Conservation (phyloP, 2,888 invertebrate genomes). For the Pristionchus japonicus region DNA sequence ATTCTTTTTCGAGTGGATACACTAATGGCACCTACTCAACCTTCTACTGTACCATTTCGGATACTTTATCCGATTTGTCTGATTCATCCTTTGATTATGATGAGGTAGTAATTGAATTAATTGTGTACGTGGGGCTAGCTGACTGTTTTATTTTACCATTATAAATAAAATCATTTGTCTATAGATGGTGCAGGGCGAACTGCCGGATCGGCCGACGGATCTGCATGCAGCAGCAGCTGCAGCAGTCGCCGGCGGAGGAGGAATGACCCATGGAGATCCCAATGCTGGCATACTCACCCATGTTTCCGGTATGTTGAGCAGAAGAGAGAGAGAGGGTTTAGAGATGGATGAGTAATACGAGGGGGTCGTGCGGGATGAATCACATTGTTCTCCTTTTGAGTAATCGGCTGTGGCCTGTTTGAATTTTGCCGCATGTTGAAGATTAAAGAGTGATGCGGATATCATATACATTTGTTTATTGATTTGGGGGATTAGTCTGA, state of each 20-base stretch:
- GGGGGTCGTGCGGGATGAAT: not conserved
- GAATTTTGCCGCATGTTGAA: no score
- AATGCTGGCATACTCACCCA: not conserved
- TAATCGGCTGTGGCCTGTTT: not conserved
- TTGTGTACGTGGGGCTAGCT: no score
- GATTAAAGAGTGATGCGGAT: no score
- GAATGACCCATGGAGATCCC: not conserved
- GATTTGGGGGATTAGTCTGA: no score
- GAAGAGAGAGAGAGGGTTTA: no score
- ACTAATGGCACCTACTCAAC: not conserved
- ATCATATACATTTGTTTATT: no score
- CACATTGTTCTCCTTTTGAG: not conserved
- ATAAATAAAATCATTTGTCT: not conserved
- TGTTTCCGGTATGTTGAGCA: not conserved
- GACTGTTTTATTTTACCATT: not conserved
- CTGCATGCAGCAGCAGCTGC: conserved; percentile 2
- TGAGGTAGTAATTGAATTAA: not conserved
- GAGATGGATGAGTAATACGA: not conserved
- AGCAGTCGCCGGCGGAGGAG: conserved; percentile 2
- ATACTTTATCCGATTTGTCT: not conserved
- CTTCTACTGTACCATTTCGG: not conserved
- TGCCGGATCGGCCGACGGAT: conserved; percentile 29
- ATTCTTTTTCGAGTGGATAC: not conserved
- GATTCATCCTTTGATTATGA: not conserved
- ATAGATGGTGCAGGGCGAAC: not conserved